Percentiles rank a stretch among this genome's conserved stretches.
These are phyloP conservation scores for Rhorus exstirpatorius DNA, from an alignment of 2,888 invertebrate species.

Conservation along the genomic window DNA sequence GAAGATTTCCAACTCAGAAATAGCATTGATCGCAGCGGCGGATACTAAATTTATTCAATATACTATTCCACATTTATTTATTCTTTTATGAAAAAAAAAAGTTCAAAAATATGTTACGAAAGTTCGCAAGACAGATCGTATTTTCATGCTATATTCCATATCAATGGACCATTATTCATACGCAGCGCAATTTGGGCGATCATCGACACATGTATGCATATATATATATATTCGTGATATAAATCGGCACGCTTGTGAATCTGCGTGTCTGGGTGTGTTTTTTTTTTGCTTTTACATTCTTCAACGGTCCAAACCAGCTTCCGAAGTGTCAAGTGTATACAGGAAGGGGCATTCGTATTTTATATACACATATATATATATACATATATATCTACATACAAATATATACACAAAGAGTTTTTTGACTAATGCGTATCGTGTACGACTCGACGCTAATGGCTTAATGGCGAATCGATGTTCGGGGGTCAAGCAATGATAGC, in stretches of 20 bases:
- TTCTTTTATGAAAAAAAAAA: background rate
- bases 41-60: too few relatives aligned
- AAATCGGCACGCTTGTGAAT: slow-evolving; percentile 16
- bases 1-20: background rate
- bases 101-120: background rate
- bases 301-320: slow-evolving; percentile 33
- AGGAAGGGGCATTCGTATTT: slow-evolving; percentile 11
- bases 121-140: slow-evolving; percentile 28
- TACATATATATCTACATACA: too few relatives aligned
- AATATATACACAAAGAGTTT: slow-evolving; percentile 21
- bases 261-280: slow-evolving; percentile 40
- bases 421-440: slow-evolving; percentile 51
- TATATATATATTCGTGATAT: slow-evolving; percentile 47
- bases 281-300: slow-evolving; percentile 39
- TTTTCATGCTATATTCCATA: slow-evolving; percentile 32
- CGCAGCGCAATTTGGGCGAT: slow-evolving; percentile 63
- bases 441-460: slow-evolving; percentile 76
- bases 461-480: slow-evolving; percentile 82
- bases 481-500: slow-evolving; percentile 65
- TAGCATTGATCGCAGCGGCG: background rate
- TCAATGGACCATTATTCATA: slow-evolving; percentile 48
- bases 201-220: too few relatives aligned
- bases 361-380: slow-evolving; percentile 34
- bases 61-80: slow-evolving; percentile 6
- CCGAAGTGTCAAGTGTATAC: slow-evolving; percentile 32